Percentiles rank a stretch among this genome's conserved stretches.
phyloP scores from a whole-genome alignment of 2,888 invertebrate species.

The Trilocha varians region DNA sequence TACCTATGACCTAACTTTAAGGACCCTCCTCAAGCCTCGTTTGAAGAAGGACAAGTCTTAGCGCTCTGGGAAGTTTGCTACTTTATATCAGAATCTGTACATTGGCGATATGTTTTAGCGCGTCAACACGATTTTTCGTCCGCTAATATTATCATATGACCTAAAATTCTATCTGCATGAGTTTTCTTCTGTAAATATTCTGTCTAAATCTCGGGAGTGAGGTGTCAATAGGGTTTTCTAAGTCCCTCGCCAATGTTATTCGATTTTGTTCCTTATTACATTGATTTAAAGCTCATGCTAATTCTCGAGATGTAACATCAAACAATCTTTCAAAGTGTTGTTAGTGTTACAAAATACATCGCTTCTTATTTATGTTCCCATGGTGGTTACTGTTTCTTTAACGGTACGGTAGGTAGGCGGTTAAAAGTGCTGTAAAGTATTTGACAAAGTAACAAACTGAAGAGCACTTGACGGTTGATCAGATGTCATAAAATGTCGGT shows the following conservation, averaged over 20 bases:
- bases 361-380: conserved; percentile 16
- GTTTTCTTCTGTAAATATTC: too few species aligned
- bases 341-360: conserved; percentile 14
- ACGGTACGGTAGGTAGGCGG: not conserved
- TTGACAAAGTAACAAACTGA: not conserved
- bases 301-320: conserved; percentile 6
- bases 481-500: too few species aligned
- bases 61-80: too few species aligned
- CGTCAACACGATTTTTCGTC: too few species aligned
- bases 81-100: too few species aligned
- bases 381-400: conserved; percentile 5
- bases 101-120: too few species aligned
- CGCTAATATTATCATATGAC: too few species aligned
- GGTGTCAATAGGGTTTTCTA: conserved; percentile 43
- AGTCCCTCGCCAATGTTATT: conserved; percentile 16
- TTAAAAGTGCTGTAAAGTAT: not conserved
- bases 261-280: not conserved
- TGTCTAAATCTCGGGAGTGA: conserved; percentile 33
- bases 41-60: too few species aligned
- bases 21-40: too few species aligned
- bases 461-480: too few species aligned
- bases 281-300: conserved; percentile 10
- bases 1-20: too few species aligned
- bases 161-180: too few species aligned
- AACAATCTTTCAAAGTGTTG: conserved; percentile 17